Evolutionary conservation across 2,888 invertebrate species (phyloP).

Genomic region (Malachius bipustulatus): DNA sequence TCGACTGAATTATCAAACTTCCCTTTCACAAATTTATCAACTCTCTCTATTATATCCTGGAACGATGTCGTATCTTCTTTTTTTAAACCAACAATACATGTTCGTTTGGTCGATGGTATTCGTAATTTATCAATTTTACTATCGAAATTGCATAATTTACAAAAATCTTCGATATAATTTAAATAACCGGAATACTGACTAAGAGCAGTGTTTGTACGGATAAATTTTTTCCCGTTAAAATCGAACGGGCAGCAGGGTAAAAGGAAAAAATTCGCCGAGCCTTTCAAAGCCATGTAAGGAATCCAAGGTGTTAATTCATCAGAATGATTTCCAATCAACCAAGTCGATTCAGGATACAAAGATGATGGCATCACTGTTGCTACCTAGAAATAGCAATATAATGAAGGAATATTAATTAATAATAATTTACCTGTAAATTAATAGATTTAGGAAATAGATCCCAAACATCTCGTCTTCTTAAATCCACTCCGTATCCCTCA

Average conservation of each 20-base stretch:
- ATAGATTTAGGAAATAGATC: slow-evolving; percentile 55
- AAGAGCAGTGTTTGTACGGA: slow-evolving; percentile 51
- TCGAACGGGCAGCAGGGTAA: slow-evolving; percentile 93
- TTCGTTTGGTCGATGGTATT: slow-evolving; percentile 94
- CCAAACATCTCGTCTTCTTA: slow-evolving; percentile 82
- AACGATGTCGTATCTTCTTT: slow-evolving; percentile 37
- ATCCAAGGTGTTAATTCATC: slow-evolving; percentile 99
- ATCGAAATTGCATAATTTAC: slow-evolving; percentile 58
- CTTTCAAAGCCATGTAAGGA: slow-evolving; percentile 76
- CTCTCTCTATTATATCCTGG: slow-evolving; percentile 36
- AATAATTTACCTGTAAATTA: slow-evolving; percentile 39
- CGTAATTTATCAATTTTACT: slow-evolving; percentile 70
- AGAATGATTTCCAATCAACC: slow-evolving; percentile 97
- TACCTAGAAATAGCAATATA: slow-evolving; percentile 40
- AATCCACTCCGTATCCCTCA: slow-evolving; percentile 70
- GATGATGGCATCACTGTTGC: slow-evolving; percentile 49
- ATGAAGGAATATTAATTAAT: slow-evolving; percentile 9
- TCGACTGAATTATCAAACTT: slow-evolving; percentile 13
- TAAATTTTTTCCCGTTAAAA: slow-evolving; percentile 77
- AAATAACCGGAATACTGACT: slow-evolving; percentile 73
- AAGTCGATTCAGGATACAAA: slow-evolving; percentile 63
- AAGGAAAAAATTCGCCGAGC: slow-evolving; percentile 76
- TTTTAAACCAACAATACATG: slow-evolving; percentile 56
- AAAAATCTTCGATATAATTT: slow-evolving; percentile 49
- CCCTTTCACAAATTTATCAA: slow-evolving; percentile 8